Conservation (phyloP, 2,888 invertebrate genomes). For the Crocallis elinguaria region DNA sequence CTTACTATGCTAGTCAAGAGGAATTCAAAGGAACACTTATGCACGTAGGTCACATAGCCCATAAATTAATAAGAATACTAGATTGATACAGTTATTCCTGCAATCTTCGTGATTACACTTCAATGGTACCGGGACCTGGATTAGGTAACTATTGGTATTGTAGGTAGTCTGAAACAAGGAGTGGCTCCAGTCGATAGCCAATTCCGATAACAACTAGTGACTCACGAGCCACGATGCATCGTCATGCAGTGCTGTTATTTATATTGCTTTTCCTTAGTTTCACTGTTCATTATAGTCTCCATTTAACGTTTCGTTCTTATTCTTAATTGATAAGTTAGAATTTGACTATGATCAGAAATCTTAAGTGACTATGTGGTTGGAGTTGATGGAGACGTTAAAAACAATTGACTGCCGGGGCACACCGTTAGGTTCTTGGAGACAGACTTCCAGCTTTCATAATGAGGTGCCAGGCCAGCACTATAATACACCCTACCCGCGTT, state of each 20-base stretch:
- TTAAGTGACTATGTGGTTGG: too few species aligned
- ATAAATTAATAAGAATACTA: slow-evolving; percentile 17
- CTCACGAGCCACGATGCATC: slow-evolving; percentile 48
- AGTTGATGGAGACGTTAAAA: too few species aligned
- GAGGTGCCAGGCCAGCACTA: too few species aligned
- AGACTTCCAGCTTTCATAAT: too few species aligned
- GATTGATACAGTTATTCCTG: slow-evolving; percentile 39
- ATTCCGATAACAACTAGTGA: slow-evolving; percentile 51
- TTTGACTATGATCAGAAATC: too few species aligned
- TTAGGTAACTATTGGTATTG: slow-evolving; percentile 17
- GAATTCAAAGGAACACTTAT: slow-evolving; percentile 18
- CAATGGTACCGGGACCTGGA: slow-evolving; percentile 27
- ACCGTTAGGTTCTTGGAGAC: too few species aligned
- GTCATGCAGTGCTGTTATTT: slow-evolving; percentile 3
- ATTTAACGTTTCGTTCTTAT: too few species aligned
- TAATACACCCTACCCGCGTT: too few species aligned
- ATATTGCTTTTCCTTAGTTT: background rate
- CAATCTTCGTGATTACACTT: slow-evolving; percentile 48
- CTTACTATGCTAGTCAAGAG: background rate
- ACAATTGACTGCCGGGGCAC: too few species aligned
- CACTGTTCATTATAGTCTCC: too few species aligned
- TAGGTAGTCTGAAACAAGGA: slow-evolving; percentile 55
- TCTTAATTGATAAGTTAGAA: too few species aligned
- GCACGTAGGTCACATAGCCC: background rate
- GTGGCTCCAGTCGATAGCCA: slow-evolving; percentile 62